Evolutionary conservation across 2,113 vertebrate genomes (phyloP).

Genomic region (Cepphus grylle): DNA sequence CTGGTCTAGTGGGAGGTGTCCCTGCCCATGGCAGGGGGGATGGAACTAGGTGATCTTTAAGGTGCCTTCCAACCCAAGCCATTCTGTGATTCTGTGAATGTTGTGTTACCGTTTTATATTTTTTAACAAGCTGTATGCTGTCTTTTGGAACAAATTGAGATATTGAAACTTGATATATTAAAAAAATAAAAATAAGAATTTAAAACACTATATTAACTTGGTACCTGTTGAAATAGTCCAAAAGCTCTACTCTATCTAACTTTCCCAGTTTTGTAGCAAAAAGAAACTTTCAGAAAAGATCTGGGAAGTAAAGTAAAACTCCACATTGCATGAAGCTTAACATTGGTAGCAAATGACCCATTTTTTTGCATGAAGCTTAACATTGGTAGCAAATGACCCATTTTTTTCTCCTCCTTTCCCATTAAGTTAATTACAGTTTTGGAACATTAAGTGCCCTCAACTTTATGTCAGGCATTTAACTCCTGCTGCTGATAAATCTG

Average conservation of each 20-base stretch:
- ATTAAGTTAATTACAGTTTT: slow-evolving; percentile 59
- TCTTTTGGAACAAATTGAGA: neutral
- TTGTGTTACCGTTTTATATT: neutral
- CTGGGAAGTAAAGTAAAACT: neutral
- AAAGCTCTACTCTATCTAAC: neutral
- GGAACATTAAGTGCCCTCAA: slow-evolving; percentile 46
- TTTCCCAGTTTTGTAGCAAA: neutral
- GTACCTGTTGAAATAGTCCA: neutral
- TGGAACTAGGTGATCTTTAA: no score
- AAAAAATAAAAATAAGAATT: neutral
- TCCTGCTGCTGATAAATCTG: slow-evolving; percentile 42
- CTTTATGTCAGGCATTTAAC: slow-evolving; percentile 38
- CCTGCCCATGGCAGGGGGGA: no score
- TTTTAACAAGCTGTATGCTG: neutral
- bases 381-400: neutral
- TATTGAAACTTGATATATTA: neutral
- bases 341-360: neutral
- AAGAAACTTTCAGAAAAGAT: neutral
- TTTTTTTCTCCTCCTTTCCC: slow-evolving; percentile 34
- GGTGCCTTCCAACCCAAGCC: no score
- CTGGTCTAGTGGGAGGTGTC: no score
- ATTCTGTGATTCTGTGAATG: neutral
- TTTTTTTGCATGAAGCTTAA: neutral
- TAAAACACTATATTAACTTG: neutral
- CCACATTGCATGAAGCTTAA: neutral